Evolutionary conservation across 2,113 vertebrate genomes (phyloP).

Genomic region (Octodon degus): DNA sequence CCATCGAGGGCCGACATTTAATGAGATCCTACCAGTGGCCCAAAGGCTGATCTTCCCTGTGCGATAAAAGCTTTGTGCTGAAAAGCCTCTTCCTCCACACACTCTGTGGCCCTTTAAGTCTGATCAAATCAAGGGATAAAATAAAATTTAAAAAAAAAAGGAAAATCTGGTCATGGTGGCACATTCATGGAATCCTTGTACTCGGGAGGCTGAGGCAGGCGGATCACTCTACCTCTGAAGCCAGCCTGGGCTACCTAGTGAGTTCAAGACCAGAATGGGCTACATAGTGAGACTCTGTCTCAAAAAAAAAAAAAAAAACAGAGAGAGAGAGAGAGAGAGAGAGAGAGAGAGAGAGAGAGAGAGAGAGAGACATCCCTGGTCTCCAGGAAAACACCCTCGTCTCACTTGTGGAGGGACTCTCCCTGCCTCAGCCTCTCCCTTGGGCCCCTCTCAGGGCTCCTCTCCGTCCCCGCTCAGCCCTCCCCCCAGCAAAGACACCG

Average conservation of each 20-base stretch:
- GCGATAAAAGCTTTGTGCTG: constrained; percentile 57
- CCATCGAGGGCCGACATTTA: neutral
- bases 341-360: no score
- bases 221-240: neutral
- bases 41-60: constrained; percentile 22
- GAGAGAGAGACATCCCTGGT: neutral
- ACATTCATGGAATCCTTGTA: neutral
- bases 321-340: no score
- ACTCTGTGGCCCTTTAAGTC: neutral
- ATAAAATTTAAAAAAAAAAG: neutral
- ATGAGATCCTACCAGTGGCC: constrained; percentile 49
- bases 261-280: neutral
- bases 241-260: no score
- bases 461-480: neutral
- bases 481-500: neutral
- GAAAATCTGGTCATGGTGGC: neutral
- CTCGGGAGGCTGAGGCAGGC: neutral
- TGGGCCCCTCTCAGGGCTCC: neutral
- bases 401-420: neutral
- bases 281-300: neutral
- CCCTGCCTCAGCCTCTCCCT: neutral
- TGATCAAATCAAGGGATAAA: constrained; percentile 8
- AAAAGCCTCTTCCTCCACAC: constrained; percentile 5
- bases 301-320: neutral
- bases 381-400: neutral